phyloP scores from a whole-genome alignment of 2,113 vertebrate genomes.

The Mellivora capensis region DNA sequence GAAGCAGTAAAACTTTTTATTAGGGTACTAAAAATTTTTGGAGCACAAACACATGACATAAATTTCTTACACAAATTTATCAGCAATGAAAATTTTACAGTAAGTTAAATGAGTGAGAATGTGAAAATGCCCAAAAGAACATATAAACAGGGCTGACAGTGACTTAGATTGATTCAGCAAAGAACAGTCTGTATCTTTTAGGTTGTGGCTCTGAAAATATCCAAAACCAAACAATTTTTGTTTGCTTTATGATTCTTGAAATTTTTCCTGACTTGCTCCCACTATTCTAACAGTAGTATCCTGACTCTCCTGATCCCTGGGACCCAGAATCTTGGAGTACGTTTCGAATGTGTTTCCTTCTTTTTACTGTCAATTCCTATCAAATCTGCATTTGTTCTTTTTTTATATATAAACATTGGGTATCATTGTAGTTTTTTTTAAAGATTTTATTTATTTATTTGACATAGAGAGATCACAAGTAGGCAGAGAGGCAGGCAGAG shows the following conservation, averaged over 20 bases:
- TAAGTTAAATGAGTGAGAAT: background rate
- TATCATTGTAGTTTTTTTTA: too few species aligned
- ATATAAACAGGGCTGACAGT: background rate
- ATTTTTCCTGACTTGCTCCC: background rate
- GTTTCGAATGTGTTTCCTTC: background rate
- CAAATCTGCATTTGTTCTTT: background rate
- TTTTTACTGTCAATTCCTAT: background rate
- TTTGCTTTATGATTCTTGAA: background rate
- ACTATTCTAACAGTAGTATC: background rate
- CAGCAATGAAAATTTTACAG: background rate
- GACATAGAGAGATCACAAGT: too few species aligned
- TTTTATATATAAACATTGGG: too few species aligned
- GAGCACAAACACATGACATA: background rate
- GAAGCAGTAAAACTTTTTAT: constrained; percentile 19
- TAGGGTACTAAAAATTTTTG: background rate
- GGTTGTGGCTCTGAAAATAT: background rate
- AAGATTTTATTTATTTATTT: too few species aligned
- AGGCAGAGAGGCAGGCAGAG: too few species aligned
- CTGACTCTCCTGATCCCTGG: background rate
- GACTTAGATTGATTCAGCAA: background rate
- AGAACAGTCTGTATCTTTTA: background rate
- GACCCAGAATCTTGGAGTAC: background rate
- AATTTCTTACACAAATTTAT: background rate
- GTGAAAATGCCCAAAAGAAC: constrained; percentile 4
- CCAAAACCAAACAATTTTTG: background rate